Evolutionary conservation across 2,888 invertebrate genomes (phyloP), one percentile per base, ranked within the genome.

Genomic region (Anodontia alba): DNA sequence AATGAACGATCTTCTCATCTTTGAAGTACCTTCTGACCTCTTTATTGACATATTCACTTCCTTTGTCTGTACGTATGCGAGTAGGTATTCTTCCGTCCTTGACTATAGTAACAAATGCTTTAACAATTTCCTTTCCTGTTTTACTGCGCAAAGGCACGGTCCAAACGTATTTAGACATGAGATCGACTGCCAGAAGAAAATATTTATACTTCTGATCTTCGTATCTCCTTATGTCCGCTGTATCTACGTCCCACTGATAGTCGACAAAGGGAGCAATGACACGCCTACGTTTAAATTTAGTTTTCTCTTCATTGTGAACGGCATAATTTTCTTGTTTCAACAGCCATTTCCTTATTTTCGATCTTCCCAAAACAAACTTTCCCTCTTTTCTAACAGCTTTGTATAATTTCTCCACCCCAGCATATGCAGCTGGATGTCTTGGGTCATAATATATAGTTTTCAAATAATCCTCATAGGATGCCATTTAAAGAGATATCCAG

Each of bases 341-440:
- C 2, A 46, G 46, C 23, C 51, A 51, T 51, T 10, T 5, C 23
- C 20, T 51, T 51, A 51, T 51, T 51, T 51, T 51, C 5, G 51
- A 10, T n/a, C 23, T 51, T 75, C 77, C 66, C 5, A 80, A 26
- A 43, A 68, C 77, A 42, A 62, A 80, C 33, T 78, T 75, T 43
- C 76, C 80, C 31, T 79, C 74, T 69, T 76, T 73, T 38, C 70
- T 54, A 12, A 79, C 73, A 10, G 51, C 70, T 66, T 66, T 51
- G 38, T 73, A 82, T 42, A 82, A 49, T 79, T 82, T 79, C 20
- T 78, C 71, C 3, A 66, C 20, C 1, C 81, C 77, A 10, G 76
- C 23, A 77, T 38, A 81, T 10, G 69, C 42, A n/a, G 70, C 81
- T 7, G 74, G 66, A 57, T 78, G 74, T 26, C 42, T 15, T 20